Evolutionary conservation across 2,888 invertebrate genomes (phyloP).

Genomic region (Cheilosia vernalis): DNA sequence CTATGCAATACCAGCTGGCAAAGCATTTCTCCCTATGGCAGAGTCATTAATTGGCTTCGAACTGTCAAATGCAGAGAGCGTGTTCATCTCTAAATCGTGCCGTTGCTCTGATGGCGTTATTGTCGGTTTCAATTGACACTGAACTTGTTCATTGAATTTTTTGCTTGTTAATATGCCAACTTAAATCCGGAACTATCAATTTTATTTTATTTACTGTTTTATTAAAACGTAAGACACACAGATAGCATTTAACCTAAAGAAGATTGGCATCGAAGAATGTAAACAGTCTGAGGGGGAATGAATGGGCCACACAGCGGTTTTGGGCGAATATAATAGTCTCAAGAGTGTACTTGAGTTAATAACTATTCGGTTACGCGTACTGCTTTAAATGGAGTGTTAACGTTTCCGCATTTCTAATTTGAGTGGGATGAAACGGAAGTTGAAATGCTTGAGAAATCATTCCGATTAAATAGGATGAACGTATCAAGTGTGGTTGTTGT

Average conservation of each 20-base stretch:
- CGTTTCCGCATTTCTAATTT: conserved; percentile 66
- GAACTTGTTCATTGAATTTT: conserved; percentile 49
- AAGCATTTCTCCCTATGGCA: conserved; percentile 23
- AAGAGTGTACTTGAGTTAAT: conserved; percentile 35
- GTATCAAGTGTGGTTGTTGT: no score
- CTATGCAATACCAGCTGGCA: conserved; percentile 10
- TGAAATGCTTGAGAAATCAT: background rate
- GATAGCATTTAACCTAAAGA: conserved; percentile 2
- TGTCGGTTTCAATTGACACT: conserved; percentile 41
- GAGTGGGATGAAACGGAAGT: conserved; percentile 41
- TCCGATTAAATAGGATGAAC: background rate
- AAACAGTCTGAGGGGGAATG: background rate
- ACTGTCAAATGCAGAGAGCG: conserved; percentile 54
- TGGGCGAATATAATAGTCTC: conserved; percentile 30
- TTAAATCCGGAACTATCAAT: conserved; percentile 46
- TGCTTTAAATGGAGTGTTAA: conserved; percentile 18
- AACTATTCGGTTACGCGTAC: conserved; percentile 2
- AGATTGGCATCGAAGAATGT: background rate
- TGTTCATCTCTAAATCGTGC: conserved; percentile 30
- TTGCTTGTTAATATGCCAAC: conserved; percentile 1
- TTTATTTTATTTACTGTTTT: conserved; percentile 26
- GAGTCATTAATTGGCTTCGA: conserved; percentile 69
- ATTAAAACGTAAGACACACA: background rate
- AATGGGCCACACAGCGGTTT: conserved; percentile 30
- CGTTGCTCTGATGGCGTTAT: conserved; percentile 16